phyloP scores from a whole-genome alignment of 2,113 vertebrate genomes.

The Elaphurus davidianus region DNA sequence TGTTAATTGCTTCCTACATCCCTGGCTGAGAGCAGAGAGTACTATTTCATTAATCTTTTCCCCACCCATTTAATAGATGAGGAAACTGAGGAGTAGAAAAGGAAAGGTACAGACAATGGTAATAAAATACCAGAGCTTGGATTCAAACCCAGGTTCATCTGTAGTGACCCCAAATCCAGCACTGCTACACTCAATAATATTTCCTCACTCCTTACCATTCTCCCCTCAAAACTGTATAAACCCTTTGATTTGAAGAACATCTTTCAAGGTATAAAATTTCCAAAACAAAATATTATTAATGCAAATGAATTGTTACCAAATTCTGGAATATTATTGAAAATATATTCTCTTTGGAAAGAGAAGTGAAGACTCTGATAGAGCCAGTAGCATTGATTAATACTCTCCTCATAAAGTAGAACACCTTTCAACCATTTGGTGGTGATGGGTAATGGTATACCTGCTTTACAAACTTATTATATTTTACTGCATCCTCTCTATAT shows the following conservation, averaged over 20 bases:
- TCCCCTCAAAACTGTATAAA: not conserved
- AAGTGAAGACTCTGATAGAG: not conserved
- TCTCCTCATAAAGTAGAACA: not conserved
- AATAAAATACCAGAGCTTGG: not conserved
- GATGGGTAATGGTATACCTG: not conserved
- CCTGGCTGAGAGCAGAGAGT: not conserved
- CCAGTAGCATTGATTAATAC: not conserved
- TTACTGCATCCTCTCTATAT: not conserved
- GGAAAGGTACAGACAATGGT: not conserved
- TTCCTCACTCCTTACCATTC: not conserved
- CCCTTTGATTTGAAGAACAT: not conserved
- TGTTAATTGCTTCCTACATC: not conserved
- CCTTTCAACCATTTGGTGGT: not conserved
- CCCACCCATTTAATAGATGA: not conserved
- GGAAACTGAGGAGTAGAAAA: not conserved
- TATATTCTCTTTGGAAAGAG: not conserved
- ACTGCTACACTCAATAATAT: accelerated
- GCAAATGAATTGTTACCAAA: not conserved
- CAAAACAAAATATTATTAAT: not conserved
- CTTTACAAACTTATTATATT: not conserved
- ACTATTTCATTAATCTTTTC: not conserved
- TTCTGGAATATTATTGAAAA: not conserved
- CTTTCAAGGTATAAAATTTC: not conserved
- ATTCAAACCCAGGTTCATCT: not conserved
- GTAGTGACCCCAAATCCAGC: not conserved